phyloP scores from a whole-genome alignment of 2,797 vertebrate species.

The Xenentodon cancila region DNA sequence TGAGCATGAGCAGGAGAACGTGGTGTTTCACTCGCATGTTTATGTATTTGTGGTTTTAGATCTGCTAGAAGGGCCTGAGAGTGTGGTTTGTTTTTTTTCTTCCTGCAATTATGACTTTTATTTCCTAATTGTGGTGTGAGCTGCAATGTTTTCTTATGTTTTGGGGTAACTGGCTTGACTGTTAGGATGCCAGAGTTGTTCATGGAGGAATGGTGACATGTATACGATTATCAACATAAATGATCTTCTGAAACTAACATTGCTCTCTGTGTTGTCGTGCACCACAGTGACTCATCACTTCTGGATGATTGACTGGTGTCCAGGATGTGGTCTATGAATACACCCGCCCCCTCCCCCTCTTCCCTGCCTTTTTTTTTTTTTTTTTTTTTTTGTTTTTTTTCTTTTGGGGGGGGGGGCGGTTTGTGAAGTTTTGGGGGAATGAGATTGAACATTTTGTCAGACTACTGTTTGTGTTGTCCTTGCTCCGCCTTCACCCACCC shows the following conservation, averaged over 20 bases:
- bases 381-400: conserved; percentile 27
- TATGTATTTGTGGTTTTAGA: conserved; percentile 66
- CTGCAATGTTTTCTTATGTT: conserved; percentile 50
- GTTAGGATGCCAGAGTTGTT: conserved; percentile 24
- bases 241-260: no score
- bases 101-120: conserved; percentile 4
- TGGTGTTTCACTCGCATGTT: conserved; percentile 66
- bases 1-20: conserved; percentile 58
- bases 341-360: no score
- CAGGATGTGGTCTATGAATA: conserved; percentile 6
- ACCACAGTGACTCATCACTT: conserved; percentile 11
- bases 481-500: conserved; percentile 1
- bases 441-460: conserved; percentile 45
- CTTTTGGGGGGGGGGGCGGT: no score
- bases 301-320: conserved; percentile 9
- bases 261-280: no score
- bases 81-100: conserved; percentile 43
- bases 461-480: conserved; percentile 46
- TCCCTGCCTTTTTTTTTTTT: background rate
- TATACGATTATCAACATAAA: no score
- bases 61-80: conserved; percentile 48
- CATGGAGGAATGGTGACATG: background rate
- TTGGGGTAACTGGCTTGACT: conserved; percentile 39
- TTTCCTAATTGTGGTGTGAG: conserved; percentile 52
- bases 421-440: conserved; percentile 38